Percentiles rank a stretch among this genome's conserved stretches.
phyloP scores from a whole-genome alignment of 2,888 invertebrate species.

The Orthosia incerta region DNA sequence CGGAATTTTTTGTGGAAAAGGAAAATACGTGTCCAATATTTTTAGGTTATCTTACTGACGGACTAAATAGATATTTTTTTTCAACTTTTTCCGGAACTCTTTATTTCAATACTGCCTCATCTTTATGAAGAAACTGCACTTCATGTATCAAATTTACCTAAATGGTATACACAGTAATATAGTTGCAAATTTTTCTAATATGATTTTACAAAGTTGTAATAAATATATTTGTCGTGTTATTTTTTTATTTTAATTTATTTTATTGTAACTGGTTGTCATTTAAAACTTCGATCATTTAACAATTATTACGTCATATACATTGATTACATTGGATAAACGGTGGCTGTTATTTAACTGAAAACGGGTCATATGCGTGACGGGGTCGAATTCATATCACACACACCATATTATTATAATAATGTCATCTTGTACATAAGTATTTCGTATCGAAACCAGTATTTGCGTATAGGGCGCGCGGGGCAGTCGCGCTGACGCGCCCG shows the following conservation, averaged over 20 bases:
- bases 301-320: constrained; percentile 5
- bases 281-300: constrained; percentile 13
- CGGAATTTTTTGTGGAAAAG: no score
- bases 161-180: constrained; percentile 1
- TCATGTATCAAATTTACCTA: constrained; percentile 5
- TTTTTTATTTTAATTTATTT: constrained; percentile 7
- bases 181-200: constrained; percentile 20
- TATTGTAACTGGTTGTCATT: constrained; percentile 19
- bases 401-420: constrained; percentile 3
- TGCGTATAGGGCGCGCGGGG: constrained; percentile 64
- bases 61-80: no score
- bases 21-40: no score
- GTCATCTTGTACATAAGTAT: constrained; percentile 36
- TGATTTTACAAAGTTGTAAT: constrained; percentile 35
- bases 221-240: constrained; percentile 23
- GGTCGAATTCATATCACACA: constrained; percentile 18
- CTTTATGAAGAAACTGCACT: neutral
- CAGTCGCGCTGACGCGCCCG: constrained; percentile 32
- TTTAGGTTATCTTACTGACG: no score
- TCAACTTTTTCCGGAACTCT: neutral
- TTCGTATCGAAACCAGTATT: constrained; percentile 24
- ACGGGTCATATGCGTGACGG: neutral
- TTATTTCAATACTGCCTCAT: neutral
- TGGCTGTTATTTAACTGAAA: constrained; percentile 9
- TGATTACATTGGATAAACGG: constrained; percentile 5